These are phyloP conservation scores for Chaunax sp. DNA, from an alignment of 2,797 vertebrate species.

Conservation along the genomic window DNA sequence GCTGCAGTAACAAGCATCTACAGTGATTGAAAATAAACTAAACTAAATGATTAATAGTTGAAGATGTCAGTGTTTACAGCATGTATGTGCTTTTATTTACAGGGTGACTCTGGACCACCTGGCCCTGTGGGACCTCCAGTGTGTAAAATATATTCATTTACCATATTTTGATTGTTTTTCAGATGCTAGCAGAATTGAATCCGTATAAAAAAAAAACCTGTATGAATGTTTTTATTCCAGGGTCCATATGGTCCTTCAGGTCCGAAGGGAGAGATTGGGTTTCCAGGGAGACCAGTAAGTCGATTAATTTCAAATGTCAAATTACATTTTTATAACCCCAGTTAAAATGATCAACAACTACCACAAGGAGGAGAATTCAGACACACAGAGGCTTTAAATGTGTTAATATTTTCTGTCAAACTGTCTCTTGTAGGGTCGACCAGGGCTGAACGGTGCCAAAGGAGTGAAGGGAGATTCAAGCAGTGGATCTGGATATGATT, in stretches of 20 bases:
- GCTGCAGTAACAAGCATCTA: no score
- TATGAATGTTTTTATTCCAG: conserved; percentile 48
- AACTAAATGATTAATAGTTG: neutral
- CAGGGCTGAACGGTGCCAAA: conserved; percentile 90
- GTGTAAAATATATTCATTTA: conserved; percentile 27
- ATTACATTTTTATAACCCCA: neutral
- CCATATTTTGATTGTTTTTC: neutral
- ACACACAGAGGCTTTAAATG: neutral
- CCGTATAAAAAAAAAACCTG: neutral
- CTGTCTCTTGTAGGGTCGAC: conserved; percentile 86
- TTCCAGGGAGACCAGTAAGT: conserved; percentile 93
- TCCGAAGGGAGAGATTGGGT: conserved; percentile 92
- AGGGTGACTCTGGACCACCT: conserved; percentile 72
- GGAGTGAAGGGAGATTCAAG: conserved; percentile 90
- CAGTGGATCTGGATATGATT: conserved; percentile 49
- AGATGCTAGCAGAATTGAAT: neutral
- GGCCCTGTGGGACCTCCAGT: conserved; percentile 76
- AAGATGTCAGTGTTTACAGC: neutral
- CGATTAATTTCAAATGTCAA: neutral
- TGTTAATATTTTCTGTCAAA: neutral
- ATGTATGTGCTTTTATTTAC: conserved; percentile 22
- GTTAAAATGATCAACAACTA: no score
- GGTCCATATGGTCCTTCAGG: conserved; percentile 77
- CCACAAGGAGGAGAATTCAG: neutral
- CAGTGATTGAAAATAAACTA: neutral